Evolutionary conservation across 2,113 vertebrate species (phyloP).

Genomic region (Eira barbara): DNA sequence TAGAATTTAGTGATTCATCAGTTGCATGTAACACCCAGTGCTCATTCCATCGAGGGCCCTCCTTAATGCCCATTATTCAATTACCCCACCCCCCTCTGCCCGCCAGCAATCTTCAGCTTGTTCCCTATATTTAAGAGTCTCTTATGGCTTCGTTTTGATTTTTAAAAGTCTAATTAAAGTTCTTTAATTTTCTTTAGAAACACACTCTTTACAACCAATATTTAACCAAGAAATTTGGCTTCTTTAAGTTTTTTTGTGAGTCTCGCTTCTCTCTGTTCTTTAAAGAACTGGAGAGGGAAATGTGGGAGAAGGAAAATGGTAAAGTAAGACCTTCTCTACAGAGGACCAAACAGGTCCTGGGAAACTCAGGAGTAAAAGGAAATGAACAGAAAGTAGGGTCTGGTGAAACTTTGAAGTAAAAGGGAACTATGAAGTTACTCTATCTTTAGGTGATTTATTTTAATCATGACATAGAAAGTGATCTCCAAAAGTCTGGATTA

Average conservation of each 20-base stretch:
- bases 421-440: neutral
- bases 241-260: neutral
- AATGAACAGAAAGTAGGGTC: neutral
- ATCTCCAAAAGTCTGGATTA: neutral
- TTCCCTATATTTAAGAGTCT: neutral
- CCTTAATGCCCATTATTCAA: neutral
- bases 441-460: neutral
- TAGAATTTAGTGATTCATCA: neutral
- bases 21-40: neutral
- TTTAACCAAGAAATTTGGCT: neutral
- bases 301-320: neutral
- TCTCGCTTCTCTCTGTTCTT: neutral
- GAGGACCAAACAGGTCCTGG: neutral
- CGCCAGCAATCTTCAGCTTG: neutral
- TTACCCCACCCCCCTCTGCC: neutral
- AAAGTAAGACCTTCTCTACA: rapidly evolving
- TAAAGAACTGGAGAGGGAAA: neutral
- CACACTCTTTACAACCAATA: neutral
- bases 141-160: neutral
- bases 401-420: neutral
- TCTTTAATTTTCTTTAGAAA: neutral
- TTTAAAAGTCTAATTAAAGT: neutral
- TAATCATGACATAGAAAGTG: neutral
- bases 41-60: neutral
- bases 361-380: neutral